phyloP scores from a whole-genome alignment of 2,797 vertebrate species.

The Spheniscus humboldti region DNA sequence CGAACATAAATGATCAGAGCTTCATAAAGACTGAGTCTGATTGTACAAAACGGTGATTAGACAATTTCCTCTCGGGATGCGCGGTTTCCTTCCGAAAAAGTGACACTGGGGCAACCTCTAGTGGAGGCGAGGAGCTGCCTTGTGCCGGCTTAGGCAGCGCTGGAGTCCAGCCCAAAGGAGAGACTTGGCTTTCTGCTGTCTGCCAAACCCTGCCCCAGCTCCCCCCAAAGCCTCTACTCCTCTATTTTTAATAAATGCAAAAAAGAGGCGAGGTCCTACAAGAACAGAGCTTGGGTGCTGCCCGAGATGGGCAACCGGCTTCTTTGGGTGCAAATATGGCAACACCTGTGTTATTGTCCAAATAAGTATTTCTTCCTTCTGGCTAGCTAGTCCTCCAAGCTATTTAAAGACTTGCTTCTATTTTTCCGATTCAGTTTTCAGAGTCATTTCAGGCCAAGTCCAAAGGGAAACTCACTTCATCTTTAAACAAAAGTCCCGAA shows the following conservation, averaged over 20 bases:
- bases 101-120: not conserved
- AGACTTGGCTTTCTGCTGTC: not conserved
- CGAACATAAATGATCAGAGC: not conserved
- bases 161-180: not conserved
- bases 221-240: not conserved
- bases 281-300: not conserved
- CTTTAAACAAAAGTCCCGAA: not conserved
- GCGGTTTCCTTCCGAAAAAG: not conserved
- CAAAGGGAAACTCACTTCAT: not conserved
- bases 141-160: not conserved
- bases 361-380: not conserved
- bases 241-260: not conserved
- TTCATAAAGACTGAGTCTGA: not conserved
- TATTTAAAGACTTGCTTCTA: not conserved
- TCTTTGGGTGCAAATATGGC: not conserved
- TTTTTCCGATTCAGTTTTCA: accelerated
- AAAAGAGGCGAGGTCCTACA: not conserved
- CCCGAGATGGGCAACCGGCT: not conserved
- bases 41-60: not conserved
- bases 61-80: not conserved
- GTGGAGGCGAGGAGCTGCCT: not conserved
- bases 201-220: not conserved
- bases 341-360: accelerated
- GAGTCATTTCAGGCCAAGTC: not conserved
- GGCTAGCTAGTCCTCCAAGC: not conserved